phyloP scores from a whole-genome alignment of 2,113 vertebrate species.

The Etheostoma spectabile region DNA sequence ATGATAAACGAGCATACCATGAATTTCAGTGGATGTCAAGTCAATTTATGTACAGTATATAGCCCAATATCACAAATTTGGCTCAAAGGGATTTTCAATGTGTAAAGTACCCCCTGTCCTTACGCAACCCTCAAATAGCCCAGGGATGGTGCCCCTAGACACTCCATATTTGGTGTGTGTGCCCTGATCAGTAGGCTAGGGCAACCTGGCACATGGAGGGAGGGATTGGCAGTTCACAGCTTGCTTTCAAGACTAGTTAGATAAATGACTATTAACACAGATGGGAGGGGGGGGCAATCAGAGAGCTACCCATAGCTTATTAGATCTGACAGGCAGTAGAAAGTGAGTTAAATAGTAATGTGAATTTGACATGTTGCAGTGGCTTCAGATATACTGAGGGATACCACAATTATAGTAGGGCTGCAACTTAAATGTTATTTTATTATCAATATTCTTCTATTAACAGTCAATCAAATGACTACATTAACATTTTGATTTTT shows the following conservation, averaged over 20 bases:
- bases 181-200: constrained; percentile 54
- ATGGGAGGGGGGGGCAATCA: not conserved
- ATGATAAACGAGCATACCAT: not conserved
- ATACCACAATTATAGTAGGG: not conserved
- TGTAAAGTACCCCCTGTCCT: not conserved
- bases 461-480: not conserved
- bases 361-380: not conserved
- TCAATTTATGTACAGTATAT: not conserved
- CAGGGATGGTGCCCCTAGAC: constrained; percentile 51
- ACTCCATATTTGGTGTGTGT: constrained; percentile 40
- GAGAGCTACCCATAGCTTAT: constrained; percentile 55
- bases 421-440: not conserved
- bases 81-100: not conserved
- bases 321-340: constrained; percentile 64
- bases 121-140: constrained; percentile 32
- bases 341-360: constrained; percentile 46
- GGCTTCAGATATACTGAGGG: constrained; percentile 1
- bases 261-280: constrained; percentile 69
- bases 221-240: constrained; percentile 68
- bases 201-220: constrained; percentile 54
- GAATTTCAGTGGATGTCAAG: constrained; percentile 1
- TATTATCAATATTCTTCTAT: not conserved
- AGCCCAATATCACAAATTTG: not conserved
- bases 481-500: not conserved
- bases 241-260: constrained; percentile 58